Conservation (phyloP, 2,888 invertebrate species). For the Tetramorium bicarinatum region DNA sequence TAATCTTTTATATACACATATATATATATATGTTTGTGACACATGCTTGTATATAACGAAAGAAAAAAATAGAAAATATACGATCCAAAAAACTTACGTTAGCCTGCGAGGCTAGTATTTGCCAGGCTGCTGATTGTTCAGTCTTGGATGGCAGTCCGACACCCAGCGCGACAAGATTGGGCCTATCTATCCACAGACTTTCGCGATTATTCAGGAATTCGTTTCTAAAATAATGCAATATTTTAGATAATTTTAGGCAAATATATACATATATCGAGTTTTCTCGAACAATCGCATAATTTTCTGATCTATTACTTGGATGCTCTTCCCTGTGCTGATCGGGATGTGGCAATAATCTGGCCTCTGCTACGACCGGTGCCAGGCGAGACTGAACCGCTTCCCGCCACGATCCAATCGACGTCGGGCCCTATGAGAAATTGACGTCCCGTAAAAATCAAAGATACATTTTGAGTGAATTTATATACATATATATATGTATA, state of each 20-base stretch:
- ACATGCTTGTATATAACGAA: not conserved
- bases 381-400: constrained; percentile 88
- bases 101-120: constrained; percentile 73
- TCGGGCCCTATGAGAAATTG: constrained; percentile 88
- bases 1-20: not conserved
- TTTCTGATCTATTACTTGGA: constrained; percentile 70
- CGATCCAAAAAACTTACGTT: constrained; percentile 66
- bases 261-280: not conserved
- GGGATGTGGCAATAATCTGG: constrained; percentile 80
- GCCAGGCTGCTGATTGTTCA: constrained; percentile 78
- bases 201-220: constrained; percentile 62
- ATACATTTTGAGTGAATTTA: not conserved
- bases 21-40: no score
- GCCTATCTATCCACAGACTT: constrained; percentile 70
- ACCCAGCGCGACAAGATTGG: constrained; percentile 77
- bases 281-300: not conserved
- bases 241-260: not conserved
- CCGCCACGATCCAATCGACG: constrained; percentile 92
- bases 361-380: constrained; percentile 85
- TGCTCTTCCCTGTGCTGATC: constrained; percentile 73
- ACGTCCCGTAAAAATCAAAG: not conserved
- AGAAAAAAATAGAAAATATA: not conserved
- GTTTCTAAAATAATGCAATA: constrained; percentile 61
- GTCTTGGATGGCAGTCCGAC: constrained; percentile 73
- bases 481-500: not conserved